Evolutionary conservation across 2,888 invertebrate genomes (phyloP).

Genomic region (Amphipyra berbera): DNA sequence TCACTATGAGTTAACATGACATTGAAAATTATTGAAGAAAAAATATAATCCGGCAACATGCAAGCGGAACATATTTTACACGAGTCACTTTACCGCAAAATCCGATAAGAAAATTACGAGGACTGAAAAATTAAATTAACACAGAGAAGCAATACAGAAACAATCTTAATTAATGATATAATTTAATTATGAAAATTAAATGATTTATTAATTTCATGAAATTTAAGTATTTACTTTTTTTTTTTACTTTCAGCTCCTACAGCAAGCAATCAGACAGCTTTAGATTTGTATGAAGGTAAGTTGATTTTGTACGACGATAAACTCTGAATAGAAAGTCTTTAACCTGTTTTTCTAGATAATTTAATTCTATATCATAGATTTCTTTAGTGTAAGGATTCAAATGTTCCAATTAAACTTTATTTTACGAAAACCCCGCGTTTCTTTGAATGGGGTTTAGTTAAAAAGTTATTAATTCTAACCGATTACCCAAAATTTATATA

Average conservation of each 20-base stretch:
- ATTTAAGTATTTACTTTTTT: conserved; percentile 36
- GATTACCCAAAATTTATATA: no score
- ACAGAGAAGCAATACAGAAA: conserved; percentile 31
- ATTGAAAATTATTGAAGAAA: conserved; percentile 60
- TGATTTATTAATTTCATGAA: neutral
- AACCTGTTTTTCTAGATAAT: no score
- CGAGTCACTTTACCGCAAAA: conserved; percentile 58
- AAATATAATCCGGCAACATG: conserved; percentile 56
- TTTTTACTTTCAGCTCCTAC: conserved; percentile 92
- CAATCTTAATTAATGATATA: conserved; percentile 35
- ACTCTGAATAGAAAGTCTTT: no score
- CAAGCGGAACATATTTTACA: conserved; percentile 68
- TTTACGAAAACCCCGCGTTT: no score
- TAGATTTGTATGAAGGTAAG: conserved; percentile 91
- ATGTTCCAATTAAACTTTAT: no score
- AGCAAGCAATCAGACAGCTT: conserved; percentile 90
- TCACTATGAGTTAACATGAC: conserved; percentile 44
- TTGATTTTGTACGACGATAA: neutral
- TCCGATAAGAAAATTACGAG: conserved; percentile 64
- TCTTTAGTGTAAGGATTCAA: no score
- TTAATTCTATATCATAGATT: no score
- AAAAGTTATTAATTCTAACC: no score
- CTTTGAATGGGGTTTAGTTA: no score
- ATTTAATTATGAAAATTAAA: conserved; percentile 14
- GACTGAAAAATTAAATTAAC: conserved; percentile 43